phyloP scores from a whole-genome alignment of 1,140 invertebrate genomes.

The Babylonia areolata region DNA sequence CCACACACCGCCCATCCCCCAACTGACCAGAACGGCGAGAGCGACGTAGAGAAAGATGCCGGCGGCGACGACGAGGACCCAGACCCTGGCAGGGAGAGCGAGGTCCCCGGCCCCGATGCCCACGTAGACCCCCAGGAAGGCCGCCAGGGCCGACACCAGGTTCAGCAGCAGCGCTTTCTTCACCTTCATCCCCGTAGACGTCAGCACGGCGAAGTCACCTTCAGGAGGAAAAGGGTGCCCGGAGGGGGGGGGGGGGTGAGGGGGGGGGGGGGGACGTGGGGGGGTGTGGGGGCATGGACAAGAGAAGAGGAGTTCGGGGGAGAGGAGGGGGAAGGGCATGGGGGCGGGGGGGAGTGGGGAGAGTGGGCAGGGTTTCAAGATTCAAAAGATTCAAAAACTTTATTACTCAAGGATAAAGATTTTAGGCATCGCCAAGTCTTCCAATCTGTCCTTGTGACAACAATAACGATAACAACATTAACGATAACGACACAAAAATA shows the following conservation, averaged over 20 bases:
- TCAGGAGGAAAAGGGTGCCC: conserved; percentile 45
- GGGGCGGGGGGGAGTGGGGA: too few species aligned
- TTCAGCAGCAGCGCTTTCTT: conserved; percentile 82
- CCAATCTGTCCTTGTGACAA: too few species aligned
- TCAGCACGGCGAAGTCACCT: conserved; percentile 93
- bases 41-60: conserved; percentile 82
- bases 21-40: conserved; percentile 79
- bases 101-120: conserved; percentile 74
- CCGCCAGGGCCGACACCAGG: conserved; percentile 81
- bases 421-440: too few species aligned
- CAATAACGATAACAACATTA: too few species aligned
- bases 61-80: conserved; percentile 79
- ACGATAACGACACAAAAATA: too few species aligned
- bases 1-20: neutral
- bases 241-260: neutral
- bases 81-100: conserved; percentile 63
- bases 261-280: neutral
- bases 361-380: too few species aligned
- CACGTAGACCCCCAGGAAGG: conserved; percentile 81
- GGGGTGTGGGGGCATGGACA: too few species aligned
- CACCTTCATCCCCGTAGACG: conserved; percentile 87
- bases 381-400: too few species aligned
- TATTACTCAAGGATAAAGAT: too few species aligned
- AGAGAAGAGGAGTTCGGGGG: too few species aligned
- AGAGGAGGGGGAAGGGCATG: too few species aligned